Percentiles rank a stretch among this genome's conserved stretches.
phyloP scores from a whole-genome alignment of 2,113 vertebrate genomes.

The Elachura formosa region DNA sequence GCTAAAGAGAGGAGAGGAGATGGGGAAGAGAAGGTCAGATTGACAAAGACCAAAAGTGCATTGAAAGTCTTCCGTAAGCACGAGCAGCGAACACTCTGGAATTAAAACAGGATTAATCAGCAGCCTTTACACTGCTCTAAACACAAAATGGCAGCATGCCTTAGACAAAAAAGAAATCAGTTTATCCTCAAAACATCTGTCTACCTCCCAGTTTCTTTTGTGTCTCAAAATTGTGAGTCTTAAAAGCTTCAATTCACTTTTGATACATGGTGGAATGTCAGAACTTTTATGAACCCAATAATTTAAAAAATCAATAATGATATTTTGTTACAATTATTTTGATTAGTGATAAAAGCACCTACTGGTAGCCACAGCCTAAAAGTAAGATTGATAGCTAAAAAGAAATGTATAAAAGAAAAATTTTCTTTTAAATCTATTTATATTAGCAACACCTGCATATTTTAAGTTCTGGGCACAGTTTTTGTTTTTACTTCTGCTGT shows the following conservation, averaged over 20 bases:
- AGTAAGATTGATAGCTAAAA: background rate
- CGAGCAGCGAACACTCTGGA: constrained; percentile 40
- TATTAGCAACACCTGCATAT: background rate
- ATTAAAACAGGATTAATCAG: background rate
- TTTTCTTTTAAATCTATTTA: background rate
- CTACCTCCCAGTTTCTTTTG: constrained; percentile 69
- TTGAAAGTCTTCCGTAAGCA: constrained; percentile 75
- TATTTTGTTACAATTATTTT: constrained; percentile 39
- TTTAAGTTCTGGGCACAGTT: background rate
- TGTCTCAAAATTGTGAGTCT: constrained; percentile 19
- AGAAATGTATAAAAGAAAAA: background rate
- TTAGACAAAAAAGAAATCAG: background rate
- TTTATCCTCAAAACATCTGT: constrained; percentile 65
- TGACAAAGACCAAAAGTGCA: constrained; percentile 63
- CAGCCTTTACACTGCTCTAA: constrained; percentile 12
- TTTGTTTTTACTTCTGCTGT: background rate
- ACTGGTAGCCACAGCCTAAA: background rate
- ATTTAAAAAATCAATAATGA: background rate
- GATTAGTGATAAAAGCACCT: background rate
- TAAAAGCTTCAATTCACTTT: constrained; percentile 41
- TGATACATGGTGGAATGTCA: constrained; percentile 15
- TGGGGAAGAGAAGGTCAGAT: constrained; percentile 41
- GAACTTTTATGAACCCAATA: constrained; percentile 29
- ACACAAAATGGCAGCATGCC: constrained; percentile 9
- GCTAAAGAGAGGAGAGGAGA: constrained; percentile 43